A percentile compares a stretch with the other conserved stretches of the same genome.
These are phyloP conservation scores for Ranitomeya variabilis DNA, from an alignment of 2,113 vertebrate species.

Conservation along the genomic window DNA sequence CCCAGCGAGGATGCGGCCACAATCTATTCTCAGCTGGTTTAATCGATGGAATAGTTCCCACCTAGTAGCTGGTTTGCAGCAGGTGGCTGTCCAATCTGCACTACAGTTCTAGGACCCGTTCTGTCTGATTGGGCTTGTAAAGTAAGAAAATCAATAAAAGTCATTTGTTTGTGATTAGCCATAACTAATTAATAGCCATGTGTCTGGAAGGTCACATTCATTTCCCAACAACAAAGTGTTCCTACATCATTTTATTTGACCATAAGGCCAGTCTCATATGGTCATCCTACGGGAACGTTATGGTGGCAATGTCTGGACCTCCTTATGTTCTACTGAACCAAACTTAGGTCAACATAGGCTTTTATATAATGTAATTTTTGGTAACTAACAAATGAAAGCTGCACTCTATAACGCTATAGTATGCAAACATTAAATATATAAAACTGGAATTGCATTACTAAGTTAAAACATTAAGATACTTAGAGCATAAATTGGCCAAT, in stretches of 20 bases:
- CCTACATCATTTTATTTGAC: not conserved
- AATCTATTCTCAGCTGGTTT: slow-evolving; percentile 42
- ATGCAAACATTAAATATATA: too few species aligned
- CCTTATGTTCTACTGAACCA: not conserved
- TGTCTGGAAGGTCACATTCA: not conserved
- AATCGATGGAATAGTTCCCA: slow-evolving; percentile 8
- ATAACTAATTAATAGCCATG: not conserved
- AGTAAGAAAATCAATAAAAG: not conserved
- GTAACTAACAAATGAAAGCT: too few species aligned
- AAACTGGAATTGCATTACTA: too few species aligned
- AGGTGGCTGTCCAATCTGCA: slow-evolving; percentile 31
- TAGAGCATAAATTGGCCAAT: too few species aligned
- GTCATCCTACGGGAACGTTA: too few species aligned
- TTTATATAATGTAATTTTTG: not conserved
- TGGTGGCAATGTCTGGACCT: not conserved
- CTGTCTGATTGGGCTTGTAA: slow-evolving; percentile 9
- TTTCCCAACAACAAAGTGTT: not conserved
- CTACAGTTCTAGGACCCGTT: not conserved
- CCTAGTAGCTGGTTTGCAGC: slow-evolving; percentile 28
- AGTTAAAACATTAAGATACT: too few species aligned
- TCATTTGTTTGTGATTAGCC: not conserved
- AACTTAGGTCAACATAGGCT: not conserved
- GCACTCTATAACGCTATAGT: too few species aligned
- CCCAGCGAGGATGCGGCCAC: slow-evolving; percentile 8
- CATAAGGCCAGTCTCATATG: too few species aligned